A percentile compares a stretch with the other conserved stretches of the same genome.
These are phyloP conservation scores for Tethea ocularis DNA, from an alignment of 2,888 invertebrate genomes.

Conservation along the genomic window DNA sequence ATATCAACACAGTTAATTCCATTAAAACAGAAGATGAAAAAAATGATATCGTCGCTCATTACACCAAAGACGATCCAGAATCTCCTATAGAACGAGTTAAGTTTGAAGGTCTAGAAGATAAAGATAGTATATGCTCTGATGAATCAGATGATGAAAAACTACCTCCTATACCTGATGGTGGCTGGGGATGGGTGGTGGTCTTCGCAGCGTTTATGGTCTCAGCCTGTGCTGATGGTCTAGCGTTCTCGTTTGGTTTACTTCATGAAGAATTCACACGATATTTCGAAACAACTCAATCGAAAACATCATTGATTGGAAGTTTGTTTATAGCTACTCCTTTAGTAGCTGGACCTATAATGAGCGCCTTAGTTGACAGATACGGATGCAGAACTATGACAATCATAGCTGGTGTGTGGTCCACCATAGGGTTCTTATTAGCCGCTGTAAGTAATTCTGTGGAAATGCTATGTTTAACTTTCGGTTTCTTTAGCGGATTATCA, in stretches of 20 bases:
- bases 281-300: constrained; percentile 91
- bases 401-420: constrained; percentile 87
- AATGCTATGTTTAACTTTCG: constrained; percentile 92
- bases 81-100: constrained; percentile 68
- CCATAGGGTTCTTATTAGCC: constrained; percentile 89
- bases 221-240: constrained; percentile 95
- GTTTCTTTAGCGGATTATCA: constrained; percentile 91
- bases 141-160: constrained; percentile 62
- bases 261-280: constrained; percentile 91
- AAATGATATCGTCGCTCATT: constrained; percentile 49
- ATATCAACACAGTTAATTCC: constrained; percentile 68
- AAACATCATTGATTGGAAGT: constrained; percentile 94
- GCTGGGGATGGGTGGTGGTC: constrained; percentile 96
- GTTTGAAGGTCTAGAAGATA: constrained; percentile 74
- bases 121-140: constrained; percentile 72
- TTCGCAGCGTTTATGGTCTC: constrained; percentile 92
- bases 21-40: constrained; percentile 56
- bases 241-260: constrained; percentile 95
- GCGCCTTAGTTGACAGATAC: constrained; percentile 92
- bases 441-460: constrained; percentile 88
- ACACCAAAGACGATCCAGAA: constrained; percentile 49
- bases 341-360: constrained; percentile 92
- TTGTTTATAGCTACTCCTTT: constrained; percentile 95
- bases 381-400: constrained; percentile 91
- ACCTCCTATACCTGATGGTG: constrained; percentile 90